Base-by-base conservation (phyloP, 2,113 vertebrate species). In the Callorhinus ursinus region DNA sequence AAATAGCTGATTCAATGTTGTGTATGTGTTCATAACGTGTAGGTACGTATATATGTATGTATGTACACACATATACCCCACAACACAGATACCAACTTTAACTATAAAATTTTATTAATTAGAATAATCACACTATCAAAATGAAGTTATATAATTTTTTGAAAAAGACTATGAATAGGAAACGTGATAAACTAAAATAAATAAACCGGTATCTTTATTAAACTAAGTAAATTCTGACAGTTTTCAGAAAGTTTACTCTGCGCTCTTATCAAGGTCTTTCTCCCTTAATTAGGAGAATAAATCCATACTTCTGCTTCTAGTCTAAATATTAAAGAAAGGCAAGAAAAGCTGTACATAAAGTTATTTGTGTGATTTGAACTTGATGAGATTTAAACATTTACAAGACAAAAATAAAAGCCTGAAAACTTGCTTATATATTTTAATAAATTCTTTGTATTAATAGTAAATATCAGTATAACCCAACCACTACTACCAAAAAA, bases 381-480 rank as follows among this genome's bases (percentile, higher is more conserved):
- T 67, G 63, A 33, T 92, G 24, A 95, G 21, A 69, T 76, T 94
- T 87, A 93, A 79, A 67, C 46, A 91, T 33, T 87, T 61, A n/a
- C 36, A 57, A 91, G 31, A 89, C n/a, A 81, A 55, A 92, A 91
- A 59, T 5, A 71, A 92, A 95, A 61, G 71, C n/a, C 46, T 97
- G 15, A 83, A 72, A 79, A 92, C 84, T 57, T 90, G 15, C 24
- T 88, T 86, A 90, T 67, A 36, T 53, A 46, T 18, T 93, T 93
- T 95, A 53, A 72, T 51, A 86, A 90, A 79, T 88, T 97, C 19
- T 92, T 51, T 90, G 9, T 90, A 36, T 61, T 90, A 90, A 82
- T 12, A 91, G 18, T 85, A 88, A 90, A 77, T 42, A 74, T 9
- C 26, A 95, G 24, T 79, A 82, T 59, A 94, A 92, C 9, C 42